Evolutionary conservation across 2,888 invertebrate species (phyloP), one percentile per base, ranked within the genome.

Genomic region (Odontothrips loti): DNA sequence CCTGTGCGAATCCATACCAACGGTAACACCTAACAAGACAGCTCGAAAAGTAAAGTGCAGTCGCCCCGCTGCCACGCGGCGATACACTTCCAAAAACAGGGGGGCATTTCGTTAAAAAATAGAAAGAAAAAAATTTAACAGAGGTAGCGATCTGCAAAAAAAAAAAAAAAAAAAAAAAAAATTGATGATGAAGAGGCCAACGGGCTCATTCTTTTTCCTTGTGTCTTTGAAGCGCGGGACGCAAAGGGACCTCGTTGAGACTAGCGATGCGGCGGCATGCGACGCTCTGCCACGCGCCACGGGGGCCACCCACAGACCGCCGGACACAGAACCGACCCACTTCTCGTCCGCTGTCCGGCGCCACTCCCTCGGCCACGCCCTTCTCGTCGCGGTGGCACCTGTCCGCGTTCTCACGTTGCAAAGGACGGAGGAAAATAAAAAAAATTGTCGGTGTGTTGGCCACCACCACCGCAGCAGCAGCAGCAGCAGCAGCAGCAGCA

Each of bases 21-120:
- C 68, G 68, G 58, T 58, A 20, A 58, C 68, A 23, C 68, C 68
- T 75, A 75, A 75, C 68, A 75, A 75, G 68, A 27, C 68, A 23
- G 68, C 23, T 23, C 34, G 34, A 43, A 43, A 43, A 43, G 34
- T 43, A 43, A 43, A 43, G 34, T 4, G 34, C 34, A 43, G 27
- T 10, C 9, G 68, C 23, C 1, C 1, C 23, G 58, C 58, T 20
- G 58, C 58, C 15, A 58, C 12, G 58, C 58, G 58, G 34, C 34
- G 34, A 43, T 43, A 43, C 3, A 43, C 34, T 6, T 43, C 34
- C 58, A 58, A 20, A 58, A 20, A 58, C 58, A 58, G 6, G 10
- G 51, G 48, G 48, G 48, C 48, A 11, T 12, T 43, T 43, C 34
- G 6, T 6, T 43, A 4, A 43, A 43, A 43, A 43, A 43, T 43